A percentile compares a stretch with the other conserved stretches of the same genome.
Conservation (phyloP, 2,113 vertebrate species). For the Recurvirostra avosetta region DNA sequence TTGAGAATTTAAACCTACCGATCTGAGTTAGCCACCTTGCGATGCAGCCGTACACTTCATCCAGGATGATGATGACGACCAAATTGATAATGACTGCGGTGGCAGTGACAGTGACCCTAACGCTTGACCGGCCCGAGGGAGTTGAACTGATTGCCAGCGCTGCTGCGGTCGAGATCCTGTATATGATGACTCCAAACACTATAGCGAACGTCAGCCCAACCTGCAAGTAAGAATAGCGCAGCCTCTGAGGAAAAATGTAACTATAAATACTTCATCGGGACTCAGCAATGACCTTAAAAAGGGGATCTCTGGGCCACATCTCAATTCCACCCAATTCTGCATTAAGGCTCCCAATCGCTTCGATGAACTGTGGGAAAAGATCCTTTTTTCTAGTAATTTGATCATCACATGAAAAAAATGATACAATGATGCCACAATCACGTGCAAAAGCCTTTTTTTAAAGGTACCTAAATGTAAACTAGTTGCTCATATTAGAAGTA, state of each 20-base stretch:
- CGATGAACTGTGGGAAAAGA: not conserved
- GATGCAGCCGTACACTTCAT: constrained; percentile 89
- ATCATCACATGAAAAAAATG: not conserved
- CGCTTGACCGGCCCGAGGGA: constrained; percentile 80
- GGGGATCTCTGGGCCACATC: not conserved
- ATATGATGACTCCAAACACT: constrained; percentile 93
- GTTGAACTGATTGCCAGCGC: constrained; percentile 88
- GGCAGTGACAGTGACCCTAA: constrained; percentile 90
- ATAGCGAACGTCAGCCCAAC: constrained; percentile 87
- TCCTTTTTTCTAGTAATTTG: not conserved
- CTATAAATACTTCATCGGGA: not conserved
- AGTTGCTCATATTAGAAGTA: not conserved
- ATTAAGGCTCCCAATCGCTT: not conserved
- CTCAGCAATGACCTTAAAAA: not conserved
- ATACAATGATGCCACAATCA: not conserved
- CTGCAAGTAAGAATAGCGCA: constrained; percentile 53
- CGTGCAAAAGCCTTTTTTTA: not conserved
- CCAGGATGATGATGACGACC: constrained; percentile 94
- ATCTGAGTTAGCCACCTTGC: constrained; percentile 90
- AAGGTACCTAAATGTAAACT: not conserved
- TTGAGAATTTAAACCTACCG: constrained; percentile 68
- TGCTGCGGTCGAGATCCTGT: constrained; percentile 90
- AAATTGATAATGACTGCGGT: constrained; percentile 95
- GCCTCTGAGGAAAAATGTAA: not conserved
- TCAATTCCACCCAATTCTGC: not conserved